Conservation (phyloP, 2,113 vertebrate species). For the Prochilodus magdalenae region DNA sequence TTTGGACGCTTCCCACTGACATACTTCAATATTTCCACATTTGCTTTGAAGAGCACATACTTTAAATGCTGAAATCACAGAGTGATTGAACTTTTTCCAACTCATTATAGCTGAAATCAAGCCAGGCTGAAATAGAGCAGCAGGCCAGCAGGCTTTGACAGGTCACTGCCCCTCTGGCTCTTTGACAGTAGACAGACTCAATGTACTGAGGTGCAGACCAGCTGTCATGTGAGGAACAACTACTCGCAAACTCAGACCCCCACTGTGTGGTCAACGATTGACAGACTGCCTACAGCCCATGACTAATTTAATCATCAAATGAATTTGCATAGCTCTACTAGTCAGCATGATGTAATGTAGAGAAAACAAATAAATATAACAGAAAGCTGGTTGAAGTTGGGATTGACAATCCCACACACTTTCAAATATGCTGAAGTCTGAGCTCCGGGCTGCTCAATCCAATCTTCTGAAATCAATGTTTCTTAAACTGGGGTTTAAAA, state of each 20-base stretch:
- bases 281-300: constrained; percentile 10
- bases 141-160: not conserved
- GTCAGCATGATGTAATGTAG: not conserved
- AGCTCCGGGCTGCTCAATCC: too few species aligned
- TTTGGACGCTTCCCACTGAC: not conserved
- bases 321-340: not conserved
- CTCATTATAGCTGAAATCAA: not conserved
- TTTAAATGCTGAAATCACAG: not conserved
- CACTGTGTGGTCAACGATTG: constrained; percentile 43
- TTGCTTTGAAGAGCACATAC: not conserved
- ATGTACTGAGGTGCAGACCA: constrained; percentile 39
- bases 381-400: too few species aligned
- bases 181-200: not conserved
- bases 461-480: too few species aligned
- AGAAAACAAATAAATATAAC: too few species aligned
- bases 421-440: too few species aligned
- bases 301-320: constrained; percentile 25
- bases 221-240: constrained; percentile 42
- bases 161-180: not conserved
- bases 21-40: not conserved
- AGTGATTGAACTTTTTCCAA: not conserved
- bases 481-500: too few species aligned
- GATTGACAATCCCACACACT: too few species aligned
- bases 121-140: not conserved
- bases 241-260: constrained; percentile 18